phyloP scores from a whole-genome alignment of 2,888 invertebrate species.

The Eristalis pertinax region DNA sequence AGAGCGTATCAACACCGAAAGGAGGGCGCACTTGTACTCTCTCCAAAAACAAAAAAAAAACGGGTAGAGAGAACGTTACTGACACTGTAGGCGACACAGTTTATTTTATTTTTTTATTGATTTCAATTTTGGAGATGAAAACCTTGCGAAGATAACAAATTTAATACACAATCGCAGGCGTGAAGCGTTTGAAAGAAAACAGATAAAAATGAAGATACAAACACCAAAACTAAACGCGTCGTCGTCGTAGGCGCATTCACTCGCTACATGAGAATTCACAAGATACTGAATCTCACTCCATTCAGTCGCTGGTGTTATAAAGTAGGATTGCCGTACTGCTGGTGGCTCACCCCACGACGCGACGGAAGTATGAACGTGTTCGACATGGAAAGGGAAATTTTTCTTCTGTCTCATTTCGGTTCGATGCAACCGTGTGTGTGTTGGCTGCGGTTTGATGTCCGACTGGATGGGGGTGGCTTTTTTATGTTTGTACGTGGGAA shows the following conservation, averaged over 20 bases:
- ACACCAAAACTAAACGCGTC: not conserved
- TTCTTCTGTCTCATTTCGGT: not conserved
- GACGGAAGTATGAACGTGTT: slow-evolving; percentile 24
- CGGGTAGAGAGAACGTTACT: not conserved
- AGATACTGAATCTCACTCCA: slow-evolving; percentile 60
- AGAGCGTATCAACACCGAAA: not conserved
- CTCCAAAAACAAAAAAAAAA: not conserved
- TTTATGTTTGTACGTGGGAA: not conserved
- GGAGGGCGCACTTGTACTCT: not conserved
- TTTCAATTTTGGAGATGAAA: not conserved
- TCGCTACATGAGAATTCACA: slow-evolving; percentile 47
- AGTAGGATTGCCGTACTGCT: slow-evolving; percentile 31
- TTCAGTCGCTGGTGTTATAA: slow-evolving; percentile 43
- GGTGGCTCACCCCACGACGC: not conserved
- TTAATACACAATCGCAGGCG: slow-evolving; percentile 14
- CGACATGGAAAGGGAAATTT: slow-evolving; percentile 29
- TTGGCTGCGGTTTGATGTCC: not conserved
- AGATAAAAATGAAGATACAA: slow-evolving; percentile 12
- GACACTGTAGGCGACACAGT: not conserved
- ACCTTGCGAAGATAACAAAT: slow-evolving; percentile 37
- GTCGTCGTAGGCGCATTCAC: slow-evolving; percentile 8
- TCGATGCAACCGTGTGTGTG: not conserved
- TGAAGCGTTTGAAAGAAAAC: slow-evolving; percentile 18
- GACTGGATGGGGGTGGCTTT: not conserved
- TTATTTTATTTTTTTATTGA: not conserved